Percentiles rank a stretch among this genome's conserved stretches.
These are phyloP conservation scores for Hozukius guyotensis DNA, from an alignment of 2,797 vertebrate genomes.

Conservation along the genomic window DNA sequence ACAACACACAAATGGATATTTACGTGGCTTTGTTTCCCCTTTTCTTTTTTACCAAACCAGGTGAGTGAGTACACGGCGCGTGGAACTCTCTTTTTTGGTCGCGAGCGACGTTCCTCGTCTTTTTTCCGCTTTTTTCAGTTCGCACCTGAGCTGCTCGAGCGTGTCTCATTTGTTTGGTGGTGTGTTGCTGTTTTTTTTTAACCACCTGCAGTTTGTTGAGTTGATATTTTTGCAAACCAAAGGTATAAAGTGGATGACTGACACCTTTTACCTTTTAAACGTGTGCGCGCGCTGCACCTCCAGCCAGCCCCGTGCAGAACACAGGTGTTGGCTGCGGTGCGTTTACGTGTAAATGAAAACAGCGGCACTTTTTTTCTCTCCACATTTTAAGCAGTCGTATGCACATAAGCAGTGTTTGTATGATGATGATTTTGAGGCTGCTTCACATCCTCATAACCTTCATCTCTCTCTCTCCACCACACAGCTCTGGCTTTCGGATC, in stretches of 20 bases:
- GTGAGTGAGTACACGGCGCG: constrained; percentile 60
- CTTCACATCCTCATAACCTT: constrained; percentile 22
- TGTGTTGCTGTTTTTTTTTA: not conserved
- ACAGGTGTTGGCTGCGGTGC: constrained; percentile 58
- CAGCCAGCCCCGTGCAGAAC: constrained; percentile 20
- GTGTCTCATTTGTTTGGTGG: not conserved
- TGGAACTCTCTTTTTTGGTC: not conserved
- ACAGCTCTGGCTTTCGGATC: constrained; percentile 89
- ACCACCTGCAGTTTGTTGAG: not conserved
- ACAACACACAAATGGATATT: constrained; percentile 81
- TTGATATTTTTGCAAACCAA: not conserved
- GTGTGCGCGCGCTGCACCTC: constrained; percentile 17
- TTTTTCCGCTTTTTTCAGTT: constrained; percentile 10
- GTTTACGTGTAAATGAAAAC: not conserved
- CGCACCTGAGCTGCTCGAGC: constrained; percentile 30
- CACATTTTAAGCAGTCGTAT: constrained; percentile 3
- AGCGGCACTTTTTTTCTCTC: constrained; percentile 35
- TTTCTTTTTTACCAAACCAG: constrained; percentile 75
- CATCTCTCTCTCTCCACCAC: constrained; percentile 26
- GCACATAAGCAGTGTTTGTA: not conserved
- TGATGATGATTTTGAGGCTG: not conserved
- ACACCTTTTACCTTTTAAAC: constrained; percentile 15
- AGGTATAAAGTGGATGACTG: not conserved
- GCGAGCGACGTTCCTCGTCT: not conserved
- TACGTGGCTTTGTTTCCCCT: constrained; percentile 73